phyloP scores from a whole-genome alignment of 1,140 invertebrate genomes.

The Globodera rostochiensis region DNA sequence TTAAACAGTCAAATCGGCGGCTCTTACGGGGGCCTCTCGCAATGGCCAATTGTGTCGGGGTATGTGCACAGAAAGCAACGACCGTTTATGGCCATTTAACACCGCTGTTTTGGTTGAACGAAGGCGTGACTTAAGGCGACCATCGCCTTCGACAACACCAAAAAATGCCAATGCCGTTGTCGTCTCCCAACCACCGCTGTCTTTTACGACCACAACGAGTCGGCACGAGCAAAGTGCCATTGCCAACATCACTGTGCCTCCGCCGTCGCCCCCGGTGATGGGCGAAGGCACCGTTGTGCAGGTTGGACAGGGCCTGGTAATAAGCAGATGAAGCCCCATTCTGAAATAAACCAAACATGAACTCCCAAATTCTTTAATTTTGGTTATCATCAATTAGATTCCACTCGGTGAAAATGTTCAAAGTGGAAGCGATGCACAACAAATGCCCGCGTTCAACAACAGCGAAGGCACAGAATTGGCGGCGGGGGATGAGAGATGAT shows the following conservation, averaged over 20 bases:
- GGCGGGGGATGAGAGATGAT: neutral
- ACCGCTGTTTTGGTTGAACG: neutral
- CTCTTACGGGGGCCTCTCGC: slow-evolving; percentile 23
- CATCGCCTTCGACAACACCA: too few species aligned
- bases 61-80: neutral
- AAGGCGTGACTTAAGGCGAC: slow-evolving; percentile 3
- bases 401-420: slow-evolving; percentile 5
- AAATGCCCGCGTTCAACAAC: neutral
- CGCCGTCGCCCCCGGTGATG: neutral
- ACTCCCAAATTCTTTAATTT: too few species aligned
- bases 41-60: slow-evolving; percentile 24
- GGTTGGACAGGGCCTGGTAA: neutral
- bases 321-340: too few species aligned
- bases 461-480: neutral
- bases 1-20: slow-evolving; percentile 20
- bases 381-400: neutral
- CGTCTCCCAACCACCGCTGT: neutral
- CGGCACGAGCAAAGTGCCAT: neutral
- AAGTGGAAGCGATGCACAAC: neutral
- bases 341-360: too few species aligned
- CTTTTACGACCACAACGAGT: neutral
- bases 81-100: slow-evolving; percentile 9
- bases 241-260: neutral
- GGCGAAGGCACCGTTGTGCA: slow-evolving; percentile 24
- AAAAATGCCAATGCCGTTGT: neutral